phyloP scores from a whole-genome alignment of 2,888 invertebrate genomes.

The Mimachlamys varia region DNA sequence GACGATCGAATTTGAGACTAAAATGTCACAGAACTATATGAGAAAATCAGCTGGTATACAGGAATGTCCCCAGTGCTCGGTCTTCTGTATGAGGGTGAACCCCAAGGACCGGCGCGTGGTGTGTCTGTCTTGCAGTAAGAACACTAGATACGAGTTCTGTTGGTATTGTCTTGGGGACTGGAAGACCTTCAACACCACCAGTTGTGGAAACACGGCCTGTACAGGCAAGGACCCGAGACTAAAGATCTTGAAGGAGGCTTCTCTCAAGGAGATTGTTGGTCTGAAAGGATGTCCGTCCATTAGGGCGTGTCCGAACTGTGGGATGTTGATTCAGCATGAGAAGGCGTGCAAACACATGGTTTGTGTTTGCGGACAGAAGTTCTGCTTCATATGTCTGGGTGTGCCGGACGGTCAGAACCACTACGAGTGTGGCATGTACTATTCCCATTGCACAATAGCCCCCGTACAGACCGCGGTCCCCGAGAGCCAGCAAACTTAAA shows the following conservation, averaged over 20 bases:
- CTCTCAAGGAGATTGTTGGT: slow-evolving; percentile 56
- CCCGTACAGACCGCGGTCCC: neutral
- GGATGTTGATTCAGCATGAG: slow-evolving; percentile 60
- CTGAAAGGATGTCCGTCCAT: slow-evolving; percentile 58
- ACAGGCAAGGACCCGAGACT: slow-evolving; percentile 59
- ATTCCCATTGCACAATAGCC: slow-evolving; percentile 19
- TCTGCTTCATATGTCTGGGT: slow-evolving; percentile 63
- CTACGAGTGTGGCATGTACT: slow-evolving; percentile 56
- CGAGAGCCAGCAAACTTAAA: neutral
- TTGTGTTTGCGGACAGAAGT: slow-evolving; percentile 60
- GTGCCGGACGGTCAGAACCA: slow-evolving; percentile 47
- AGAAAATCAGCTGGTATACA: slow-evolving; percentile 58
- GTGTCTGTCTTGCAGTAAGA: slow-evolving; percentile 56
- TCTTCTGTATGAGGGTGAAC: slow-evolving; percentile 52
- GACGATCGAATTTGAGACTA: slow-evolving; percentile 59
- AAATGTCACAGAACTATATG: slow-evolving; percentile 60
- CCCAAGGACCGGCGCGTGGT: slow-evolving; percentile 54
- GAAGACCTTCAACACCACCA: slow-evolving; percentile 43
- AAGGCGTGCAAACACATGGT: slow-evolving; percentile 63
- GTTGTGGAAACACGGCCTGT: slow-evolving; percentile 59
- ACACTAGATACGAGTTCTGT: slow-evolving; percentile 58
- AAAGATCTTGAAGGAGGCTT: slow-evolving; percentile 53
- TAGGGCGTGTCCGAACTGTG: slow-evolving; percentile 61
- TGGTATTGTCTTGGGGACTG: slow-evolving; percentile 61
- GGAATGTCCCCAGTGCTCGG: slow-evolving; percentile 59